A percentile compares a stretch with the other conserved stretches of the same genome.
Conservation (phyloP, 2,888 invertebrate genomes). For the Tineola bisselliella region DNA sequence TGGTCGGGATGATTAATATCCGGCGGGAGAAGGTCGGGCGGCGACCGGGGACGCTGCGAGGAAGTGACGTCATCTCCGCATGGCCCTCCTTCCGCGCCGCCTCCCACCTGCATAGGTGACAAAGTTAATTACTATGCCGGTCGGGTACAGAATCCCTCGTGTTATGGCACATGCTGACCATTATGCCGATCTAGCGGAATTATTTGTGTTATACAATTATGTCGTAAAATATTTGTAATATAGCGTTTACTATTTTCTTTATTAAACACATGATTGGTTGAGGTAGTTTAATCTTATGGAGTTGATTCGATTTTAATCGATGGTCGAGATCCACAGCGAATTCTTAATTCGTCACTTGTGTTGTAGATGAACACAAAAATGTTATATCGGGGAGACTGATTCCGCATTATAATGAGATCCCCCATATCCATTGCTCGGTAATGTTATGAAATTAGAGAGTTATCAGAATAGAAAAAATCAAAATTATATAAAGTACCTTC, state of each 20-base stretch:
- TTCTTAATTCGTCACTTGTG: background rate
- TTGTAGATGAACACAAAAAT: background rate
- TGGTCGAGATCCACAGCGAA: too few species aligned
- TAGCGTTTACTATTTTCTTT: too few species aligned
- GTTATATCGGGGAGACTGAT: constrained; percentile 36
- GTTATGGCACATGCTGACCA: constrained; percentile 4
- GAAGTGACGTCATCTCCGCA: constrained; percentile 57
- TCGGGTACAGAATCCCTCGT: background rate
- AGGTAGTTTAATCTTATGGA: too few species aligned
- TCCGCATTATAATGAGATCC: constrained; percentile 44
- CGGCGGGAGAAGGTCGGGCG: constrained; percentile 53
- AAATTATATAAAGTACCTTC: too few species aligned
- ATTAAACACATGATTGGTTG: too few species aligned
- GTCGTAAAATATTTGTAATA: too few species aligned
- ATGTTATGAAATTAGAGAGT: constrained; percentile 23
- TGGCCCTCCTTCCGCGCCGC: constrained; percentile 46
- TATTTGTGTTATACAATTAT: background rate
- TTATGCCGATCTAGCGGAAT: constrained; percentile 5
- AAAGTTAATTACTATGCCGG: constrained; percentile 6
- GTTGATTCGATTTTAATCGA: too few species aligned
- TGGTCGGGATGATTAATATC: constrained; percentile 61
- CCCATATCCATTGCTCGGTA: constrained; percentile 27
- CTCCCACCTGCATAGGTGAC: constrained; percentile 10
- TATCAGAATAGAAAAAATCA: too few species aligned
- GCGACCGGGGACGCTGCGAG: constrained; percentile 32